Evolutionary conservation across 1,140 invertebrate species (phyloP).

Genomic region (Pseudomyrmex flavicornis): DNA sequence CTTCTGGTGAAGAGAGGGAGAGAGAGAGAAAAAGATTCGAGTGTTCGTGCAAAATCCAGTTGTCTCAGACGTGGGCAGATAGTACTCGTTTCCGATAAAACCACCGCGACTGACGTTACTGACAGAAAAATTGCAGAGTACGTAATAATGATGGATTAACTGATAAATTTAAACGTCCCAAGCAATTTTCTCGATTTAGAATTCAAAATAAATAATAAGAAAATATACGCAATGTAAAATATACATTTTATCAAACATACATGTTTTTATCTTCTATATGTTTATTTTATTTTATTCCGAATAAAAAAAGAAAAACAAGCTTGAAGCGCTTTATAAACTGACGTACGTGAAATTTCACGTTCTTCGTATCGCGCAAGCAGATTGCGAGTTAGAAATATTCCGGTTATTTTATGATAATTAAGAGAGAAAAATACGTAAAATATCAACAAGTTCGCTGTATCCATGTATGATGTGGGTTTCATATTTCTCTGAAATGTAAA

Average conservation of each 20-base stretch:
- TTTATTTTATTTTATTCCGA: too few relatives aligned
- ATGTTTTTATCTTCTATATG: too few relatives aligned
- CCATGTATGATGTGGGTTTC: too few relatives aligned
- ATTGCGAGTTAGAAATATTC: too few relatives aligned
- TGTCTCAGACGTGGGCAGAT: too few relatives aligned
- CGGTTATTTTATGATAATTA: too few relatives aligned
- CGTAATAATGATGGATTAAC: background rate
- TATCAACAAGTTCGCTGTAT: background rate
- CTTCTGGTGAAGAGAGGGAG: background rate
- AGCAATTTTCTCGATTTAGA: background rate
- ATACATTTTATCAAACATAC: too few relatives aligned
- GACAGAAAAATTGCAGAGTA: background rate
- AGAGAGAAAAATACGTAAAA: background rate
- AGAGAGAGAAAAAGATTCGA: conserved; percentile 2
- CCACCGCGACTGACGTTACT: background rate
- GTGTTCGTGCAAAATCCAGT: conserved; percentile 2
- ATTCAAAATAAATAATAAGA: background rate
- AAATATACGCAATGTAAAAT: too few relatives aligned
- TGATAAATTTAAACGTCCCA: background rate
- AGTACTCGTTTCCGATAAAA: background rate
- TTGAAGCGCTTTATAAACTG: too few relatives aligned
- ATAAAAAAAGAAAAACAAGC: too few relatives aligned
- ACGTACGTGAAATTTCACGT: too few relatives aligned
- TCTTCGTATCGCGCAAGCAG: too few relatives aligned
- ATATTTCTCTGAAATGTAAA: conserved; percentile 12